These are phyloP conservation scores for Xestia c-nigrum DNA, from an alignment of 2,888 invertebrate species.

Conservation along the genomic window DNA sequence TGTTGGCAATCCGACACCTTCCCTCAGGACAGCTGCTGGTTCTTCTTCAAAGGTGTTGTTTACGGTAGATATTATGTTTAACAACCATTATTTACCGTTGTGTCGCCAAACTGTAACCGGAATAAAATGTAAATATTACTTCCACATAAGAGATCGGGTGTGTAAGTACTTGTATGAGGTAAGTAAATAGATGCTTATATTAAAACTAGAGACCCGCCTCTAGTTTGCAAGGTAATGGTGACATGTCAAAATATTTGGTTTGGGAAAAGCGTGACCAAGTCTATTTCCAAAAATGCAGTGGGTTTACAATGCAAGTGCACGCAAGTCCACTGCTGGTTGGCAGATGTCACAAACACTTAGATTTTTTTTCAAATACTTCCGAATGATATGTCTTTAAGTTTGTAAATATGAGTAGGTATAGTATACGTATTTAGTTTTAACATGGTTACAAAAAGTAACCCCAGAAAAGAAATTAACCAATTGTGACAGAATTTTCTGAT, in stretches of 20 bases:
- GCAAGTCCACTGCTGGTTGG: not conserved
- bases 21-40: conserved; percentile 20
- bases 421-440: not conserved
- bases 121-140: conserved; percentile 29
- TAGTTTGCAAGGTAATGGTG: not conserved
- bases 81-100: conserved; percentile 35
- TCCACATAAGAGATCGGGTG: not conserved
- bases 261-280: not conserved
- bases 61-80: conserved; percentile 35
- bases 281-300: not conserved
- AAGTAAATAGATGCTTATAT: not conserved
- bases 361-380: too few relatives aligned
- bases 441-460: not conserved
- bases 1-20: conserved; percentile 39
- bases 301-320: not conserved
- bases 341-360: not conserved
- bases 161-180: not conserved
- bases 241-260: not conserved
- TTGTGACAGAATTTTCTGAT: not conserved
- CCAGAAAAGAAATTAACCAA: not conserved
- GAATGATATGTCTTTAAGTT: not conserved
- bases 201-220: not conserved
- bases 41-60: conserved; percentile 34
- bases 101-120: not conserved
- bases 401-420: not conserved